Conservation (phyloP, 2,113 vertebrate genomes). For the Cephalopterus ornatus region DNA sequence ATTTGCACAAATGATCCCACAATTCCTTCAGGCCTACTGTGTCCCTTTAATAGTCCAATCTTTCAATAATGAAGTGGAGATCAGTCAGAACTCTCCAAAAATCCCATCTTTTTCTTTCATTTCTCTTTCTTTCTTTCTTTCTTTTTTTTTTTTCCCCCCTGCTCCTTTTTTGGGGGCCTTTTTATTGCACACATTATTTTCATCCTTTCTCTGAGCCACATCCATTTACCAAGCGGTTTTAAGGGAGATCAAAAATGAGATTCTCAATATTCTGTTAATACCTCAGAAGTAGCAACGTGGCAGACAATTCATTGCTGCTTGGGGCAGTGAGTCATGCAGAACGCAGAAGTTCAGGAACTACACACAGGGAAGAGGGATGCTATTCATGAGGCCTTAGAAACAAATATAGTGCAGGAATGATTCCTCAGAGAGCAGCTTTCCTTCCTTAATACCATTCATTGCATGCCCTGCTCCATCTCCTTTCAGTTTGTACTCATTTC, state of each 20-base stretch:
- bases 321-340: constrained; percentile 28
- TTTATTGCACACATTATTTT: constrained; percentile 51
- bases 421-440: background rate
- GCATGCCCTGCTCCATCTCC: background rate
- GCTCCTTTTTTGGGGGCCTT: background rate
- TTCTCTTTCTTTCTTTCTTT: background rate
- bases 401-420: background rate
- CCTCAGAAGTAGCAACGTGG: constrained; percentile 24
- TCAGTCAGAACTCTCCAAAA: constrained; percentile 63
- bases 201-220: constrained; percentile 13
- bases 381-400: background rate
- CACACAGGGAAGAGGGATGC: background rate
- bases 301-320: constrained; percentile 42
- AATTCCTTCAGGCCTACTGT: constrained; percentile 68
- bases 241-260: constrained; percentile 46
- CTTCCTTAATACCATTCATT: background rate
- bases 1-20: constrained; percentile 72
- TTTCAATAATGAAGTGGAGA: constrained; percentile 72
- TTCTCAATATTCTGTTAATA: constrained; percentile 56
- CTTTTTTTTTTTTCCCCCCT: background rate
- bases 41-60: constrained; percentile 70
- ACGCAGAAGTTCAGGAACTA: background rate
- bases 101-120: constrained; percentile 59
- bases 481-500: background rate
- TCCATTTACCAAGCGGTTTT: constrained; percentile 47